Evolutionary conservation across 2,797 vertebrate genomes (phyloP), one percentile per base, ranked within the genome.

Genomic region (Enteromius trimaculatus): DNA sequence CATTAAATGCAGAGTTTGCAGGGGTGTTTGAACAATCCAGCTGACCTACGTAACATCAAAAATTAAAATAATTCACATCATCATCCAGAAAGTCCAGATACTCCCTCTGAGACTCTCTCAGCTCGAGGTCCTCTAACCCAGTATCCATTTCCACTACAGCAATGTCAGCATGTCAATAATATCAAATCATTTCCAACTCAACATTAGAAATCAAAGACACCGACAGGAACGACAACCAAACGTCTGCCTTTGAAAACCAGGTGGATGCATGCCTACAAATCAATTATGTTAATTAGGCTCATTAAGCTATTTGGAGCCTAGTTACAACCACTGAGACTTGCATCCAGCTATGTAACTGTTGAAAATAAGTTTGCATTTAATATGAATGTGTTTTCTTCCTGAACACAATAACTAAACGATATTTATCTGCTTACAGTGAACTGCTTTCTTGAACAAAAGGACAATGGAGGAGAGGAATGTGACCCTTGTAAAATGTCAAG

Each of bases 71-170:
- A 58, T 88, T 47, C 82, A 93, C 92, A 86, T 93, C 91, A 86
- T 94, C 93, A 84, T 94, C 93, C 37, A 93, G 87, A 79, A 94
- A 94, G 80, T 93, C 91, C 71, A 94, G 72, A 64, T 92, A 94
- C 47, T 91, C 90, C 76, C 92, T 87, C 84, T 94, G 91, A 14
- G 91, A 91, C 79, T 93, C 93, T 74, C 91, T 87, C 51, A 92
- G 81, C 62, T 92, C 92, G 1, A 89, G 89, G 29, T 93, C 91
- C 71, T 94, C 92, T 60, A 93, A 86, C 1, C 86, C 90, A 47
- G 68, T 64, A 19, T 92, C 90, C 90, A 91, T 92, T 47, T 69
- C 74, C 21, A 34, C 13, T 31, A 29, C 42, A 72, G 11, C 31
- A 6, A 9, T 0, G 9, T 29, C 42, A 74, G 7, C 21, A 21